These are phyloP conservation scores for Furcifer pardalis DNA, from an alignment of 2,797 vertebrate species.

Conservation along the genomic window DNA sequence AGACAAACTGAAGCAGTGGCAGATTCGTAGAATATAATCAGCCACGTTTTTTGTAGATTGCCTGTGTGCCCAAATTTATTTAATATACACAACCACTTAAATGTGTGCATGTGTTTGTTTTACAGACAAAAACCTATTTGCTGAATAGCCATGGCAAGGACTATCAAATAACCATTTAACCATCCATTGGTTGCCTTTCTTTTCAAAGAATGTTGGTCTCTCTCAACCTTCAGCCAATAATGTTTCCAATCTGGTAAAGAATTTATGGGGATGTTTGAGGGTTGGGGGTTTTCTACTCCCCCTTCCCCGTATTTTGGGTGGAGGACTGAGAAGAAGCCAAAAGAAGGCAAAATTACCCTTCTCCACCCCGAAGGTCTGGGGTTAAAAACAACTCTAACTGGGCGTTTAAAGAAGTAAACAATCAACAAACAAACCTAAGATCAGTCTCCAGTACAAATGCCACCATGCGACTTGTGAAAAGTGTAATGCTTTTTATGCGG, in stretches of 20 bases:
- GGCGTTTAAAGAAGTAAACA: not conserved
- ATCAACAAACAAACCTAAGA: not conserved
- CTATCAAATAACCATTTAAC: conserved; percentile 13
- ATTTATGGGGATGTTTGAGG: conserved; percentile 69
- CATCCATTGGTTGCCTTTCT: conserved; percentile 45
- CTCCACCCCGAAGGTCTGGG: conserved; percentile 5
- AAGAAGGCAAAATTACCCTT: conserved; percentile 30
- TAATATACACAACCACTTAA: not conserved
- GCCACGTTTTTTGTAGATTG: not conserved
- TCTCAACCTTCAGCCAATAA: conserved; percentile 63
- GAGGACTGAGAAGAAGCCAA: conserved; percentile 2
- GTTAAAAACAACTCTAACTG: not conserved
- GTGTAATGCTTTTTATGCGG: conserved; percentile 21
- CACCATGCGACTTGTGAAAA: conserved; percentile 8
- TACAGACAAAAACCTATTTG: not conserved
- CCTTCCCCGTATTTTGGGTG: conserved; percentile 5
- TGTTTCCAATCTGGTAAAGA: conserved; percentile 50
- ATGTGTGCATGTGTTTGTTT: not conserved
- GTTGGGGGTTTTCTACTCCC: not conserved
- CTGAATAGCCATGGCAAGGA: not conserved
- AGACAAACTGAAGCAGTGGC: conserved; percentile 27
- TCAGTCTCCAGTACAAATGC: not conserved
- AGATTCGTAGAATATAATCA: not conserved
- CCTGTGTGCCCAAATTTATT: not conserved
- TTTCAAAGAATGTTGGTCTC: conserved; percentile 45